Evolutionary conservation across 2,888 invertebrate species (phyloP).

Genomic region (Agapostemon virescens): DNA sequence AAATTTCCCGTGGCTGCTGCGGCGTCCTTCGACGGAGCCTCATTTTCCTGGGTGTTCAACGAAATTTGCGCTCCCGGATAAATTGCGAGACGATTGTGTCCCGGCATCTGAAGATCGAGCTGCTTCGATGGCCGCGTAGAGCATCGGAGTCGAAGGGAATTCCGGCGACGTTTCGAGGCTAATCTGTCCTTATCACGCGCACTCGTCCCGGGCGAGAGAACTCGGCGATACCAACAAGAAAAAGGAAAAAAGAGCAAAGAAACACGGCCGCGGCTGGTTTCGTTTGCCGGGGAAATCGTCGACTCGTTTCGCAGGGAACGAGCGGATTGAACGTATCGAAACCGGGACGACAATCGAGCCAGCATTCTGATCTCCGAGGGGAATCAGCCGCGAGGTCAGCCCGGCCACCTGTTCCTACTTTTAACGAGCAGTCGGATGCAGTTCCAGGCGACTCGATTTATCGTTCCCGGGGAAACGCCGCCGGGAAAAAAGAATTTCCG

Average conservation of each 20-base stretch:
- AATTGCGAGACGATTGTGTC: background rate
- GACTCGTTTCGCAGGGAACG: slow-evolving; percentile 32
- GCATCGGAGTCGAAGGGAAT: slow-evolving; percentile 28
- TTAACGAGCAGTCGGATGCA: slow-evolving; percentile 13
- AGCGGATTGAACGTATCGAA: slow-evolving; percentile 17
- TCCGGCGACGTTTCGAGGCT: slow-evolving; percentile 47
- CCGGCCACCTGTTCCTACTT: slow-evolving; percentile 37
- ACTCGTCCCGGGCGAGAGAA: slow-evolving; percentile 17
- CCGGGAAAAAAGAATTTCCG: background rate
- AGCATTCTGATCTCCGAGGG: slow-evolving; percentile 30
- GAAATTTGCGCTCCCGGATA: background rate
- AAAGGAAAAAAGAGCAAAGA: slow-evolving; percentile 16
- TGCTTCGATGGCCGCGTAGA: background rate
- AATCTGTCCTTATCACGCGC: slow-evolving; percentile 44
- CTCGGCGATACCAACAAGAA: slow-evolving; percentile 12
- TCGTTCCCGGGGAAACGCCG: background rate
- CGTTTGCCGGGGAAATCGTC: slow-evolving; percentile 20
- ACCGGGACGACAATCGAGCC: slow-evolving; percentile 40
- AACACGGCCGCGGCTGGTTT: background rate
- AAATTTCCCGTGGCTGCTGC: too few species aligned
- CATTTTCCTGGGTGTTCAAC: background rate
- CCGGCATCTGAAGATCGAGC: background rate
- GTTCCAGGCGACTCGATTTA: slow-evolving; percentile 28
- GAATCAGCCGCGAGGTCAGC: slow-evolving; percentile 29
- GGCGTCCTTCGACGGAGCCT: too few species aligned